Percentiles rank a stretch among this genome's conserved stretches.
phyloP scores from a whole-genome alignment of 1,140 invertebrate genomes.

The Pogonognathellus flavescens region DNA sequence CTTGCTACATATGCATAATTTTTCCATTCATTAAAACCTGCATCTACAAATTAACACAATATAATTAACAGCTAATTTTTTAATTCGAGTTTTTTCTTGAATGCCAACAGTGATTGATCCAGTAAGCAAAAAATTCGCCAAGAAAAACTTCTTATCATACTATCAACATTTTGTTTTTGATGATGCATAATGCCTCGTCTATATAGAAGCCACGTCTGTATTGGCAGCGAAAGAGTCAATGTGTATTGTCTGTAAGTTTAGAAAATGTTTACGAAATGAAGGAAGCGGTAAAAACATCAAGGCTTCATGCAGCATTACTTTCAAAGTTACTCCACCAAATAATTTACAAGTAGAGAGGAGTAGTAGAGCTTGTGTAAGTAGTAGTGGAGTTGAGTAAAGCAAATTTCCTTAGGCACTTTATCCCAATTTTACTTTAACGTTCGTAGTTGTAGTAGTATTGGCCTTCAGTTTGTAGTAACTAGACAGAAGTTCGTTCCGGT shows the following conservation, averaged over 20 bases:
- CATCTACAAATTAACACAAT: too few species aligned
- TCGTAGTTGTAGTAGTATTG: neutral
- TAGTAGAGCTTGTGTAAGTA: neutral
- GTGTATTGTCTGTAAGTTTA: neutral
- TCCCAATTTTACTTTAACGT: neutral
- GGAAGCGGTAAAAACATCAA: neutral
- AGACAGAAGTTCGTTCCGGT: conserved; percentile 31
- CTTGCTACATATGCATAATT: too few species aligned
- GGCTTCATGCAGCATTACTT: neutral
- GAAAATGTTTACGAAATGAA: conserved; percentile 18
- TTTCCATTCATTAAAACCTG: too few species aligned
- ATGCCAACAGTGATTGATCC: too few species aligned
- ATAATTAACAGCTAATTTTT: too few species aligned
- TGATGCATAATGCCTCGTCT: too few species aligned
- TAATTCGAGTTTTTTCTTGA: too few species aligned
- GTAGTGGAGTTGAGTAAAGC: neutral
- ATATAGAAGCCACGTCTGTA: neutral
- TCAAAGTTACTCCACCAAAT: conserved; percentile 13
- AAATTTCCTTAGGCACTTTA: conserved; percentile 27
- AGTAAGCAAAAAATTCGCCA: too few species aligned
- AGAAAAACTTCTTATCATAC: too few species aligned
- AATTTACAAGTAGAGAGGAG: conserved; percentile 26
- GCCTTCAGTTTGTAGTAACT: conserved; percentile 19
- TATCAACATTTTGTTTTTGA: too few species aligned
- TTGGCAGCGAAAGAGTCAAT: neutral